Base-by-base conservation (phyloP, 2,797 vertebrate genomes). In the Nannoperca obscura region DNA sequence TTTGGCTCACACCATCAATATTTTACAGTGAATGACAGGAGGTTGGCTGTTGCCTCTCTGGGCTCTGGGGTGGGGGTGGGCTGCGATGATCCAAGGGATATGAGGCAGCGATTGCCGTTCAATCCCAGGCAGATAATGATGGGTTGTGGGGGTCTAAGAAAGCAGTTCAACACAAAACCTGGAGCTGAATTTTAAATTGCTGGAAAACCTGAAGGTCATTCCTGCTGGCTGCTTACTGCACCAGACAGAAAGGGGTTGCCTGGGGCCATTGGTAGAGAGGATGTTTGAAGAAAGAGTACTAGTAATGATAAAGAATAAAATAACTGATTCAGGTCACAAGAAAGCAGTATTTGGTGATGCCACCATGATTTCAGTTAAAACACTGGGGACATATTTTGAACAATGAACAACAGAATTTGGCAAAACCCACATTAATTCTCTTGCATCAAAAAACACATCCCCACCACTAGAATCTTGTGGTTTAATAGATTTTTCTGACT, bases 41-140 rank as follows among this genome's bases (percentile, higher is more conserved):
- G 72, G 60, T 55, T 72, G 71, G 78, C 54, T 71, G 58, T 49
- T 47, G 47, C 73, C 50, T 61, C 73, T 68, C 36, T 36, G 24
- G 38, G 49, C 13, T 11, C n/a, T 38, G 34, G 34, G 34, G 34
- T 10, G 24, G 52, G 22, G 4, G 53, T 64, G 57, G 71, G 40
- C 50, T 32, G 3, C 22, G 2, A 19, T 85, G 83, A 90, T 82
- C 85, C 80, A 7, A 38, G 63, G 83, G 81, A 90, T 89, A 61
- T 81, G 62, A 82, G 50, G 42, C 54, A 32, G 64, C 36, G 74
- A 86, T 86, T 75, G 61, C 50, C 20, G 55, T 80, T 82, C 77
- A 79, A 74, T 85, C 86, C 82, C 69, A 60, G 59, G 17, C 83
- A 88, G 85, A 90, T 90, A 91, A 93, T 92, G 78, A 93, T 83